These are phyloP conservation scores for Thunnus thynnus DNA, from an alignment of 2,113 vertebrate genomes.

Conservation along the genomic window DNA sequence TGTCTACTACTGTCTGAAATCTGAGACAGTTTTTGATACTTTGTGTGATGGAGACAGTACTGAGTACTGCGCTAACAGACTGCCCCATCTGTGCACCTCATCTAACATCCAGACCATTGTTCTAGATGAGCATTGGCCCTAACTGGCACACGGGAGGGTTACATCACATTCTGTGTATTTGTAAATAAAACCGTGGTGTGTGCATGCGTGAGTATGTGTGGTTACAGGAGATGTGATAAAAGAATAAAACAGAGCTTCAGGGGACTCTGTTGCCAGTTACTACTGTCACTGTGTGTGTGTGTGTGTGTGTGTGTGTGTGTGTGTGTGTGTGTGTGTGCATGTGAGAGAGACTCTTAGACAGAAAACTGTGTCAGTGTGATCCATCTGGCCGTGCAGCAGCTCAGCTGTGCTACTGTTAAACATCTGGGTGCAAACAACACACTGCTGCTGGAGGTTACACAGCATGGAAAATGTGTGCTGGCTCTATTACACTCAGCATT, in stretches of 20 bases:
- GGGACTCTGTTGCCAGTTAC: not conserved
- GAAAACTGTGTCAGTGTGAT: not conserved
- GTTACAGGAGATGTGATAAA: not conserved
- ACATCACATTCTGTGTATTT: constrained; percentile 2
- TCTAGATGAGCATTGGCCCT: not conserved
- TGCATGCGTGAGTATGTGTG: not conserved
- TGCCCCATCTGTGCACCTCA: not conserved
- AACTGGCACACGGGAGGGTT: not conserved
- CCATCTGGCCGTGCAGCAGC: constrained; percentile 8
- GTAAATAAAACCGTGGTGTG: not conserved
- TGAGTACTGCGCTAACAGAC: no score
- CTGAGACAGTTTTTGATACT: no score
- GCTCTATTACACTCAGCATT: not conserved
- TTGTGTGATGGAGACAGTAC: no score
- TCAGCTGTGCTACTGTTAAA: constrained; percentile 25
- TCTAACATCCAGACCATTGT: not conserved
- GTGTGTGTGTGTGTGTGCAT: no score
- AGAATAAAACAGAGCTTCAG: constrained; percentile 10
- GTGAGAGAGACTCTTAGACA: not conserved
- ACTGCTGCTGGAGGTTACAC: not conserved
- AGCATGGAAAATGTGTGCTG: not conserved
- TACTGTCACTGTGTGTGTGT: not conserved
- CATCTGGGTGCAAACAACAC: not conserved
- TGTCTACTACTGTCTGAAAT: no score
- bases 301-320: not conserved